Evolutionary conservation across 1,140 invertebrate genomes (phyloP).

Genomic region (Microvelia longipes): DNA sequence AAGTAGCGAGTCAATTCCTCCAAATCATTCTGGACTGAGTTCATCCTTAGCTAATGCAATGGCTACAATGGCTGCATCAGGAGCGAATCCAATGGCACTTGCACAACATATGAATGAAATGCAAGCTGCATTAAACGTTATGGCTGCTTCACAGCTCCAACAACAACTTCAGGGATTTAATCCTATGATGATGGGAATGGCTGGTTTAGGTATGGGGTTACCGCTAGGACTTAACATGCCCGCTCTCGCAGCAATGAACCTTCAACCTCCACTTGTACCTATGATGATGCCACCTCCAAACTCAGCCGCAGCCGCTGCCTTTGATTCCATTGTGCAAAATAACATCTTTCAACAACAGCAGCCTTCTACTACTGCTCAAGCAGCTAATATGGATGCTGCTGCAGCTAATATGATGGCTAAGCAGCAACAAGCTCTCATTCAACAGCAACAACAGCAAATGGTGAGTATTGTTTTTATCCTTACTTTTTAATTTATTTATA

Average conservation of each 20-base stretch:
- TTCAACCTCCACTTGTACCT: slow-evolving; percentile 71
- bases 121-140: slow-evolving; percentile 69
- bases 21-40: slow-evolving; percentile 26
- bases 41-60: slow-evolving; percentile 28
- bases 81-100: slow-evolving; percentile 38
- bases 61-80: slow-evolving; percentile 8
- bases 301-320: slow-evolving; percentile 30
- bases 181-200: slow-evolving; percentile 62
- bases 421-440: slow-evolving; percentile 47
- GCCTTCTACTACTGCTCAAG: slow-evolving; percentile 20
- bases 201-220: slow-evolving; percentile 48
- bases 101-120: slow-evolving; percentile 70
- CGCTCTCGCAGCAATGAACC: slow-evolving; percentile 70
- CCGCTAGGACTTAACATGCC: slow-evolving; percentile 67
- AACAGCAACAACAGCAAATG: slow-evolving; percentile 46
- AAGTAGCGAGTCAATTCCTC: slow-evolving; percentile 40
- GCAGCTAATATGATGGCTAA: slow-evolving; percentile 39
- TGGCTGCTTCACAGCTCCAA: slow-evolving; percentile 62
- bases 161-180: slow-evolving; percentile 63
- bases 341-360: slow-evolving; percentile 23
- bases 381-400: slow-evolving; percentile 26
- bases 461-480: no score
- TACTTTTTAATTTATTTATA: no score
- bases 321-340: slow-evolving; percentile 40
- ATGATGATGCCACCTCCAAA: slow-evolving; percentile 70